Base-by-base conservation (phyloP, 2,888 invertebrate genomes). In the Archips crataeganus region DNA sequence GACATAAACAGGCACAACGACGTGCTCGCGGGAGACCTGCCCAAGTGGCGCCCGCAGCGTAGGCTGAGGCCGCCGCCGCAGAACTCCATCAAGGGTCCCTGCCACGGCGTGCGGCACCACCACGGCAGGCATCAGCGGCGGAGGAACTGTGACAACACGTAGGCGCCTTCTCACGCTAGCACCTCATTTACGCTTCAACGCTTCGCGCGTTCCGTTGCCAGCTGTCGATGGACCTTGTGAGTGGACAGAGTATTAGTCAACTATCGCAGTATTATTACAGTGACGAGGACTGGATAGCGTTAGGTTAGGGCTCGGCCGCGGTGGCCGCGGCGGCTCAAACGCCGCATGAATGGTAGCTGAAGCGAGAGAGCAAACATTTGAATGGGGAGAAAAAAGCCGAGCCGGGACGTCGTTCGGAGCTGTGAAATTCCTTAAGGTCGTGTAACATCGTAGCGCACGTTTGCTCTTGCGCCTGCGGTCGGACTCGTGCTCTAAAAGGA, bases 1-100 rank as follows among this genome's bases (percentile, higher is more conserved):
- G 95, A 95, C 87, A 95, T 96, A 85, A 91, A 90, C 87, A 90
- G 93, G 81, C 96, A 96, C 95, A 96, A 96, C 90, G 89, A 83
- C 77, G 85, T 93, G 83, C 90, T 95, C 80, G 95, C 95, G 73
- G 95, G 94, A 81, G 93, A 94, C 80, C 65, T 80, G 81, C 87
- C 89, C 81, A 90, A 90, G 82, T 88, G 90, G 88, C 93, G 91
- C 78, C 91, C 88, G 84, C 93, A 88, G 91, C 95, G 90, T 89
- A 90, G 89, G 82, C 88, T 85, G 75, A 87, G 90, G 78, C 90
- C 89, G 36, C 85, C 90, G 69, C 84, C 88, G 76, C 89, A 87
- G 78, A 93, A 91, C 87, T 84, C 91, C 81, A 88, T 90, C 82
- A 92, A 92, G 81, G 86, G 86, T 71, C 90, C 90, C 64, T 92